phyloP scores from a whole-genome alignment of 2,797 vertebrate genomes.

The Trachops cirrhosus region DNA sequence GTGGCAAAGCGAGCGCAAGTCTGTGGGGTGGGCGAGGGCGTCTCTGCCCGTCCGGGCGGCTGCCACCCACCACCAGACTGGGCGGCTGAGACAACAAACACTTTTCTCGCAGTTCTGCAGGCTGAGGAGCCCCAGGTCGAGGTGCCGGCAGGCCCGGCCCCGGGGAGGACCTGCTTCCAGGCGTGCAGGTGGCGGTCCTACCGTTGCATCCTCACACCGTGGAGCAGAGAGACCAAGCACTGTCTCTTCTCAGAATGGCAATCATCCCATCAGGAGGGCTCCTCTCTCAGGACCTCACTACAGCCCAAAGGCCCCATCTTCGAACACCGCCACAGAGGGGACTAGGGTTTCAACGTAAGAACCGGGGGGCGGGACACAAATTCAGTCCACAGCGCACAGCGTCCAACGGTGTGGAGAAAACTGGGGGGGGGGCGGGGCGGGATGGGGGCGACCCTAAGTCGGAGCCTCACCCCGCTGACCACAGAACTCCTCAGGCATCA shows the following conservation, averaged over 20 bases:
- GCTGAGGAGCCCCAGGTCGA: background rate
- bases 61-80: background rate
- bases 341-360: background rate
- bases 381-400: background rate
- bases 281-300: background rate
- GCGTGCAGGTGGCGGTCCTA: background rate
- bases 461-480: background rate
- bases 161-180: background rate
- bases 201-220: accelerated
- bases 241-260: background rate
- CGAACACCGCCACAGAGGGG: background rate
- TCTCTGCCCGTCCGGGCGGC: accelerated
- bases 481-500: background rate
- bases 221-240: background rate
- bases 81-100: background rate
- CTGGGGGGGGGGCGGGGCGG: background rate
- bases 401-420: background rate
- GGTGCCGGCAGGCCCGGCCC: background rate
- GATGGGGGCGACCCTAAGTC: background rate
- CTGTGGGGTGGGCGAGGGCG: accelerated
- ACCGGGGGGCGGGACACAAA: background rate
- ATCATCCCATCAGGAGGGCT: background rate
- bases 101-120: background rate
- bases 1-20: no score
- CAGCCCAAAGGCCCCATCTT: background rate